phyloP scores from a whole-genome alignment of 2,797 vertebrate species.

The Toxotes lorentzi region DNA sequence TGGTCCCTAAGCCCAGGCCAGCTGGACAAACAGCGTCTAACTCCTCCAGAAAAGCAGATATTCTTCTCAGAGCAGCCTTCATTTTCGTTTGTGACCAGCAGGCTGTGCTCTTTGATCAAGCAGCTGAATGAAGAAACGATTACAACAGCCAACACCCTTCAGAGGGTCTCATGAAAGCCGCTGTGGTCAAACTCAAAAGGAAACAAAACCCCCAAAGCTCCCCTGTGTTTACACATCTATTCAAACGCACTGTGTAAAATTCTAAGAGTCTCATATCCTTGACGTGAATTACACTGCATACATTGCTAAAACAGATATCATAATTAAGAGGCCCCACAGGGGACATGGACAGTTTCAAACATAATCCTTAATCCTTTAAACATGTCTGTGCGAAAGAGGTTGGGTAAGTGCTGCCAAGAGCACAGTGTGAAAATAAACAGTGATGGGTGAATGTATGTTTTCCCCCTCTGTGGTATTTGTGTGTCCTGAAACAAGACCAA shows the following conservation, averaged over 20 bases:
- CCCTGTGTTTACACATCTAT: conserved; percentile 41
- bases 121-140: neutral
- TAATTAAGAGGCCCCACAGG: conserved; percentile 54
- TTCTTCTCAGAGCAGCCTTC: neutral
- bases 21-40: neutral
- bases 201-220: conserved; percentile 14
- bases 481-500: conserved; percentile 40
- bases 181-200: conserved; percentile 45
- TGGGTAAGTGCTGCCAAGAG: conserved; percentile 39
- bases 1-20: neutral
- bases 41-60: neutral
- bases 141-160: neutral
- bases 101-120: conserved; percentile 28
- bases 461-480: conserved; percentile 47
- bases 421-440: conserved; percentile 61
- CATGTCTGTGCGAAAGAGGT: conserved; percentile 49
- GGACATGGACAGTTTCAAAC: conserved; percentile 40
- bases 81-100: conserved; percentile 23
- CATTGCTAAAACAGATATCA: conserved; percentile 45
- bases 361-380: conserved; percentile 63
- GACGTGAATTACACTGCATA: conserved; percentile 38
- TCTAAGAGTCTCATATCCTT: conserved; percentile 44
- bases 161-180: conserved; percentile 53
- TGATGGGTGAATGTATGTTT: conserved; percentile 46
- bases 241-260: conserved; percentile 39